phyloP scores from a whole-genome alignment of 1,140 invertebrate genomes.

The Heliothis virescens region DNA sequence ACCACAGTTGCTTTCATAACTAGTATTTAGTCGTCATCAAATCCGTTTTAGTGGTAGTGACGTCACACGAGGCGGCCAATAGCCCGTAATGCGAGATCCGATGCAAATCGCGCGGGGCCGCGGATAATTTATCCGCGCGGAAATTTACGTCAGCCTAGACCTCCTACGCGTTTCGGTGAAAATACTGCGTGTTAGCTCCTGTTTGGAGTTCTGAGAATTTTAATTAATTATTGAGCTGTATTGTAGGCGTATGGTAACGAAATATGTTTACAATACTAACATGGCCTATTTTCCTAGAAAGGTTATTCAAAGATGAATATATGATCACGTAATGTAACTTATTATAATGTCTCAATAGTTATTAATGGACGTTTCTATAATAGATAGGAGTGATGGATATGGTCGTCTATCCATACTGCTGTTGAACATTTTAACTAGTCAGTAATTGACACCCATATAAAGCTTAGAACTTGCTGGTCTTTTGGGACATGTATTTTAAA shows the following conservation, averaged over 20 bases:
- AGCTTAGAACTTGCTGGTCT: too few species aligned
- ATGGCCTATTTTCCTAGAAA: too few species aligned
- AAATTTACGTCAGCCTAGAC: conserved; percentile 58
- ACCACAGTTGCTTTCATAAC: neutral
- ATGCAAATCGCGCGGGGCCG: conserved; percentile 69
- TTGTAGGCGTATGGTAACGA: neutral
- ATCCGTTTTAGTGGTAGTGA: conserved; percentile 11
- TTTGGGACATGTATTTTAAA: too few species aligned
- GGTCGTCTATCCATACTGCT: too few species aligned
- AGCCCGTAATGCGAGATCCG: conserved; percentile 59
- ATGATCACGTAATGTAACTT: too few species aligned
- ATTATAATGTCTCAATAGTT: too few species aligned
- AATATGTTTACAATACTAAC: neutral
- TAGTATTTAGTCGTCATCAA: conserved; percentile 11
- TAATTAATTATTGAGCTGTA: neutral
- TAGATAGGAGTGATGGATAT: too few species aligned
- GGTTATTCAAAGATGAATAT: too few species aligned
- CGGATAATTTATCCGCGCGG: conserved; percentile 66
- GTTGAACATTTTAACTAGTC: too few species aligned
- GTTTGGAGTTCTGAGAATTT: neutral
- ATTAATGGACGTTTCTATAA: too few species aligned
- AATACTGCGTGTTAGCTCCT: conserved; percentile 22
- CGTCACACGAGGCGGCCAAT: conserved; percentile 19
- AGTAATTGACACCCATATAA: too few species aligned
- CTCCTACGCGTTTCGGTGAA: conserved; percentile 39